Evolutionary conservation across 2,888 invertebrate species (phyloP).

Genomic region (Pristionchus fissidentatus): DNA sequence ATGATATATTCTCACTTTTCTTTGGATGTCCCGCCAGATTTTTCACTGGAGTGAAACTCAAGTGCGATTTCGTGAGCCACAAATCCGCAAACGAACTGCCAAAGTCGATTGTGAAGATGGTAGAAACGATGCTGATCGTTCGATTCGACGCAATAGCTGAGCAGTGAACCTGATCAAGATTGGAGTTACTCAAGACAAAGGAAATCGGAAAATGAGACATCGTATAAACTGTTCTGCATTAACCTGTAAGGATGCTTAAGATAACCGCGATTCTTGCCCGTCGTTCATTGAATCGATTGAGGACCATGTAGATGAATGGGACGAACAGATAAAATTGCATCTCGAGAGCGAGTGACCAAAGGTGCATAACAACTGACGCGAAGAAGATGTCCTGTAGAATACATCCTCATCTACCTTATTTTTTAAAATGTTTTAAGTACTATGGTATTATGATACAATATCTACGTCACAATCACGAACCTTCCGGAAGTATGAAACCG

Average conservation of each 20-base stretch:
- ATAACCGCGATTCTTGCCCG: neutral
- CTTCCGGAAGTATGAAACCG: neutral
- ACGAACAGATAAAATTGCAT: conserved; percentile 20
- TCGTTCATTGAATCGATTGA: neutral
- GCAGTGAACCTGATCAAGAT: neutral
- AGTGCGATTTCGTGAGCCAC: neutral
- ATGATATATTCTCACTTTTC: no score
- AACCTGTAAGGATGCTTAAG: neutral
- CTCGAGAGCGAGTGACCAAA: neutral
- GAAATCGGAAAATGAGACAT: neutral
- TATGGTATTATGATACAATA: no score
- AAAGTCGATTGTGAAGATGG: neutral
- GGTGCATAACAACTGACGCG: neutral
- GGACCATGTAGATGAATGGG: neutral
- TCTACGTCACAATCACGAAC: no score
- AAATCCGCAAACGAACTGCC: neutral
- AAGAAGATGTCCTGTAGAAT: neutral
- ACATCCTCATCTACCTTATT: neutral
- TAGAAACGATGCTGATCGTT: neutral
- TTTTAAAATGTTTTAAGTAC: neutral
- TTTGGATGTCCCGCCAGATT: no score
- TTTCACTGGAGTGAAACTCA: neutral
- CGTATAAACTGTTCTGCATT: neutral
- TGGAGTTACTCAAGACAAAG: neutral
- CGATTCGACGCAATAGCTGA: neutral